Evolutionary conservation across 30 jellyfish, hydroid and myxozoan genomes (phyloP), one percentile per base, ranked within the genome.

Genomic region (Mastigias papua): DNA sequence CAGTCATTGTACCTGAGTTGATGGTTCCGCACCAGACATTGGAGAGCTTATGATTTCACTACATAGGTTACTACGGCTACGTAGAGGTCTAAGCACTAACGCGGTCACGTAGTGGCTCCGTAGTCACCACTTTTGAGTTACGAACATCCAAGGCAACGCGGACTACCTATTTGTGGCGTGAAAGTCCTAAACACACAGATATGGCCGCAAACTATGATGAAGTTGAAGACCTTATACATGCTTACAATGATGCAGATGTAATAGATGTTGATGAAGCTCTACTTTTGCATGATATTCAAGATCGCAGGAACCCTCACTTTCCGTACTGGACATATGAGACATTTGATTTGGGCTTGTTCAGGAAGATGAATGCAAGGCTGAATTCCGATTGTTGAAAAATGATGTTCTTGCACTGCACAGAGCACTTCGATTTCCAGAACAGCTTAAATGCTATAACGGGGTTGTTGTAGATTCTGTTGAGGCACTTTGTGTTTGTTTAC

Each of bases 401-500:
- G 88, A 57, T 22, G 51, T 76, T 26, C 58, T 42, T 64, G 31
- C 60, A 49, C 73, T 76, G 3, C 76, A 22, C 22, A 50, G 31
- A 20, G 54, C 62, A n/a, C 34, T 57, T 26, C 60, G 25, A 25
- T 57, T 76, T 28, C 88, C 88, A 16, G 88, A 32, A 2, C 34
- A n/a, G 31, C 21, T 76, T 76, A 76, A 29, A 57, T 76, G 88
- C 29, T 76, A 76, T 49, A 76, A 76, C 32, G 88, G 88, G 33
- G 71, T 51, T 20, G 73, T 76, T 21, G 88, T 76, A 10, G 76
- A 76, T 76, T 51, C 88, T 21, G 88, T 51, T 11, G 88, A 76
- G 27, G 76, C 76, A 28, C 25, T 25, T 23, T 76, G 88, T 60
- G 31, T 76, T 30, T 51, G 65, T 57, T 31, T 76, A 60, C 49